Evolutionary conservation across 2,888 invertebrate genomes (phyloP).

Genomic region (Phytoseiulus persimilis): DNA sequence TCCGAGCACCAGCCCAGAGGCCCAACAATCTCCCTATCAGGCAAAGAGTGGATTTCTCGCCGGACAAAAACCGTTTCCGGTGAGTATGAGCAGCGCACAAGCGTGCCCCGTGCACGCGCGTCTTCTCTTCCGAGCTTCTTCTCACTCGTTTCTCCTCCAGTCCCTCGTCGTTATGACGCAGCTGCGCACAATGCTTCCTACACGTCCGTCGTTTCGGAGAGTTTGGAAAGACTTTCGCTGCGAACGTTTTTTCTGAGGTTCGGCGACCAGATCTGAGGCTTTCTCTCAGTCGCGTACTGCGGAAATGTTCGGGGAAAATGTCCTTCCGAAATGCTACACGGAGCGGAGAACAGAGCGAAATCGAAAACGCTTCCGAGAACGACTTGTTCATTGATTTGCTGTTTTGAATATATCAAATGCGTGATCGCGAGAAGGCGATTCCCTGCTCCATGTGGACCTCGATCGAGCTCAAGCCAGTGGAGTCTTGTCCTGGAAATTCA

Average conservation of each 20-base stretch:
- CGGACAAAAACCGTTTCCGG: slow-evolving; percentile 30
- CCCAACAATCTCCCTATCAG: slow-evolving; percentile 31
- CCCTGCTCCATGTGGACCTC: too few relatives aligned
- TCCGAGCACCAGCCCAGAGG: slow-evolving; percentile 23
- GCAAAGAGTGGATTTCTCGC: slow-evolving; percentile 34
- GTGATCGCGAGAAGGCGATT: too few relatives aligned
- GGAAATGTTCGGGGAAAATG: neutral
- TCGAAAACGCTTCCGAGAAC: neutral
- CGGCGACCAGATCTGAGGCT: neutral
- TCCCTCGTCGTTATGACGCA: neutral
- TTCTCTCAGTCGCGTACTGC: neutral
- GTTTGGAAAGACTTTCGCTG: neutral
- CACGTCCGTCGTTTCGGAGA: neutral
- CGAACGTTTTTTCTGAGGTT: neutral
- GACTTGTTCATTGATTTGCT: too few relatives aligned
- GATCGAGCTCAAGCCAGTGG: too few relatives aligned
- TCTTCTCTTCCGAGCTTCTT: neutral
- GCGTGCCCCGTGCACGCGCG: neutral
- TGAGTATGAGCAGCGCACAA: neutral
- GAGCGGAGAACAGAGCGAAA: neutral
- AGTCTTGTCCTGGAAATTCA: too few relatives aligned
- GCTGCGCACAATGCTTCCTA: neutral
- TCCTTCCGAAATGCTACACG: neutral
- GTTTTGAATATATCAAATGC: too few relatives aligned
- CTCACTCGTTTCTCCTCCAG: neutral